Percentiles rank a stretch among this genome's conserved stretches.
Conservation (phyloP, 1,140 invertebrate genomes). For the Nautilus pompilius region DNA sequence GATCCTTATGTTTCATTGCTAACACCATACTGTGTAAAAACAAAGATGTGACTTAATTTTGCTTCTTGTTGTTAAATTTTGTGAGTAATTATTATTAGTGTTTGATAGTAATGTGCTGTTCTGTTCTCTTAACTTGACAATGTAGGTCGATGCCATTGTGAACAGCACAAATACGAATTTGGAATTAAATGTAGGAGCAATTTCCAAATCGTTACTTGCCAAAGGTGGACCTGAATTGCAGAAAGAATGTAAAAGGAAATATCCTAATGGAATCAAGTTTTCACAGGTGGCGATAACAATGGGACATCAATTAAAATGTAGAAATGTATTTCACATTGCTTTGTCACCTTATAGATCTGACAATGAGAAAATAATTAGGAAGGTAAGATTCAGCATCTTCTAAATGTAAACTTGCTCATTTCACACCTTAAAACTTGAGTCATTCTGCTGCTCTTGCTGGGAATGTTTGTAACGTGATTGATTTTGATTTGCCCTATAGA, state of each 20-base stretch:
- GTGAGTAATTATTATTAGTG: too few species aligned
- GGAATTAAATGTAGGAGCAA: slow-evolving; percentile 1
- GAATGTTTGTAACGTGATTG: too few species aligned
- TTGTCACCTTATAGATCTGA: slow-evolving; percentile 7
- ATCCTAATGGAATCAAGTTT: slow-evolving; percentile 15
- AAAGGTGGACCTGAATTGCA: slow-evolving; percentile 9
- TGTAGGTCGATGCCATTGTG: slow-evolving; percentile 18
- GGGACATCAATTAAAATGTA: slow-evolving; percentile 11
- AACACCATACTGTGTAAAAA: too few species aligned
- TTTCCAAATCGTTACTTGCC: slow-evolving; percentile 6
- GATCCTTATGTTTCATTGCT: too few species aligned
- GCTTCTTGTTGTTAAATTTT: too few species aligned
- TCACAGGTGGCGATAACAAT: slow-evolving; percentile 11
- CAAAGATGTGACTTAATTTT: too few species aligned
- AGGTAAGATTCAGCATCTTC: not conserved
- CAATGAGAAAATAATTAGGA: not conserved
- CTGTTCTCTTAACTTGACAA: too few species aligned
- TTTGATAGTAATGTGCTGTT: too few species aligned
- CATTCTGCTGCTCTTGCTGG: too few species aligned
- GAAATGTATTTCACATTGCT: slow-evolving; percentile 9
- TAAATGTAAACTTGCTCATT: not conserved
- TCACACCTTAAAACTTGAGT: too few species aligned
- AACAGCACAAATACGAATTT: slow-evolving; percentile 12
- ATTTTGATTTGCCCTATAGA: too few species aligned
- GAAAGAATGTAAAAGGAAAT: slow-evolving; percentile 11